phyloP scores from a whole-genome alignment of 2,113 vertebrate species.

The Podiceps cristatus region DNA sequence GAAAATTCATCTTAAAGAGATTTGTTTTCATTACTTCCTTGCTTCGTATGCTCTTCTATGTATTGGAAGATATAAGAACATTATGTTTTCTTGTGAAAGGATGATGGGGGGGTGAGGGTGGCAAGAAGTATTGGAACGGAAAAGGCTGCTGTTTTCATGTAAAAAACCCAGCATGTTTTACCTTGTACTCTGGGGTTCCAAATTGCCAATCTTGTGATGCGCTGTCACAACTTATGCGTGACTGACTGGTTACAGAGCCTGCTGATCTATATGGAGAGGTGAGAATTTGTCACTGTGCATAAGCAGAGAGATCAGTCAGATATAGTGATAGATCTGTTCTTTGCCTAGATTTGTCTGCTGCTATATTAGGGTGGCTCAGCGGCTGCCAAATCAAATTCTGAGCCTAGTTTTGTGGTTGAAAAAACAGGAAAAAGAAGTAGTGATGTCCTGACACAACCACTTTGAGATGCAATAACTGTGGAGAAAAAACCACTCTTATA shows the following conservation, averaged over 20 bases:
- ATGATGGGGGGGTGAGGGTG: not conserved
- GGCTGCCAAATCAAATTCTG: constrained; percentile 76
- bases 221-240: constrained; percentile 74
- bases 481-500: constrained; percentile 14
- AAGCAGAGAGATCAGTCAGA: constrained; percentile 81
- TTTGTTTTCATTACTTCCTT: not conserved
- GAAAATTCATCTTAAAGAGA: not conserved
- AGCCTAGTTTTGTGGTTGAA: constrained; percentile 51
- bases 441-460: constrained; percentile 53
- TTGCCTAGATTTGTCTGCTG: constrained; percentile 74
- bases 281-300: constrained; percentile 82
- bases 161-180: constrained; percentile 60
- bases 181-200: constrained; percentile 68
- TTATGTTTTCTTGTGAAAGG: not conserved
- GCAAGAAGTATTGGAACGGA: not conserved
- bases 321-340: constrained; percentile 79
- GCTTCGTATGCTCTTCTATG: not conserved
- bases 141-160: constrained; percentile 55
- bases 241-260: constrained; percentile 74
- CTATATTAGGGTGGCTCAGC: constrained; percentile 72
- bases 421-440: constrained; percentile 53
- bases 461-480: constrained; percentile 16
- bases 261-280: constrained; percentile 80
- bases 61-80: constrained; percentile 12
- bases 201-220: constrained; percentile 69